Percentiles rank a stretch among this genome's conserved stretches.
Evolutionary conservation across 2,888 invertebrate genomes (phyloP).

Genomic region (Clostera curtula): DNA sequence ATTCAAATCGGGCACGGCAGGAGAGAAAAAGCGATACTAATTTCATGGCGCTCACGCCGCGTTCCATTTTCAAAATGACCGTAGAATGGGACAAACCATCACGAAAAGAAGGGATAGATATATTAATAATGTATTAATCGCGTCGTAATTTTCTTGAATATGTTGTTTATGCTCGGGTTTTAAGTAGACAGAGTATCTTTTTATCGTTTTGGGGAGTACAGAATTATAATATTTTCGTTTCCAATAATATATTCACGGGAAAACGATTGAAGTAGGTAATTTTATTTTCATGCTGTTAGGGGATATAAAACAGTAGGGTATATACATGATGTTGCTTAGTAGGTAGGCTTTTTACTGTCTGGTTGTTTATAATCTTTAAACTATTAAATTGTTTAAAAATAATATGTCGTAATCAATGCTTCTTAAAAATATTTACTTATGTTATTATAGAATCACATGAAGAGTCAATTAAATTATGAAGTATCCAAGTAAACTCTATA

Average conservation of each 20-base stretch:
- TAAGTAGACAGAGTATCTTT: slow-evolving; percentile 24
- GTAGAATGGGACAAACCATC: slow-evolving; percentile 24
- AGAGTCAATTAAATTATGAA: too few species aligned
- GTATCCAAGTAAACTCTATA: too few species aligned
- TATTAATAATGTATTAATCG: slow-evolving; percentile 69
- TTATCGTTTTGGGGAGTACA: slow-evolving; percentile 9
- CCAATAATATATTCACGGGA: slow-evolving; percentile 17
- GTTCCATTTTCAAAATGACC: slow-evolving; percentile 63
- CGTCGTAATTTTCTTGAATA: slow-evolving; percentile 61
- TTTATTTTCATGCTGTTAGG: slow-evolving; percentile 12
- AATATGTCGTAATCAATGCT: too few species aligned
- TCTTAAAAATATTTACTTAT: too few species aligned
- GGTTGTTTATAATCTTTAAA: too few species aligned
- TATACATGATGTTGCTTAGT: too few species aligned
- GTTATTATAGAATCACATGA: too few species aligned
- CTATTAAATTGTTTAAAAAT: too few species aligned
- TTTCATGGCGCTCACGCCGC: slow-evolving; percentile 61
- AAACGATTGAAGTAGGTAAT: slow-evolving; percentile 14
- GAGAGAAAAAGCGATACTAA: slow-evolving; percentile 69
- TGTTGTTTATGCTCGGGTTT: slow-evolving; percentile 45
- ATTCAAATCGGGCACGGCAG: slow-evolving; percentile 59
- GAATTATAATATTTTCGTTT: slow-evolving; percentile 24
- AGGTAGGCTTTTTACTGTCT: too few species aligned
- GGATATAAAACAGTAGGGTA: not conserved
- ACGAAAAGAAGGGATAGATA: slow-evolving; percentile 24